These are phyloP conservation scores for Oryctes rhinoceros DNA, from an alignment of 1,140 invertebrate genomes.

Conservation along the genomic window DNA sequence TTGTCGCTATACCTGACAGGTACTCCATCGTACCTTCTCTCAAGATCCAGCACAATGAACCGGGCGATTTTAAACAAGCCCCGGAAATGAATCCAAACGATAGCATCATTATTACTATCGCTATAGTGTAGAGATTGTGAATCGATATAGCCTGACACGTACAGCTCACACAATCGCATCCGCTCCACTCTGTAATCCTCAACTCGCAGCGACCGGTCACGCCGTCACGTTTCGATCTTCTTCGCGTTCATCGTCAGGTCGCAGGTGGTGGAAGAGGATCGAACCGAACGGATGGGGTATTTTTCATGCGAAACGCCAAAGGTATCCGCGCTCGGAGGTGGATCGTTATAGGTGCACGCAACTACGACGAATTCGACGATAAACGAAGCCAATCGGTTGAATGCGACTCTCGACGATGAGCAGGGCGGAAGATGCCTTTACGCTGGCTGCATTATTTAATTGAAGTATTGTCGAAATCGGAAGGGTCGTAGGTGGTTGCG, in stretches of 20 bases:
- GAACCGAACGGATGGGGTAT: neutral
- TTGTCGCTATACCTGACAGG: neutral
- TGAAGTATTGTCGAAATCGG: conserved; percentile 37
- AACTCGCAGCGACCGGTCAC: neutral
- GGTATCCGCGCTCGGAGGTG: conserved; percentile 17
- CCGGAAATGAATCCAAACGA: conserved; percentile 44
- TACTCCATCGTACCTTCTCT: neutral
- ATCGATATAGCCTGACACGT: neutral
- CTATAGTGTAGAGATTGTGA: conserved; percentile 20
- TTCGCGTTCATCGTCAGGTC: neutral
- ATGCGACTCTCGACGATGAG: neutral
- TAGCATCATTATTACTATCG: conserved; percentile 44
- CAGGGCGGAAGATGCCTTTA: neutral
- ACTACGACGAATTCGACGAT: neutral
- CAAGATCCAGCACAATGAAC: conserved; percentile 41
- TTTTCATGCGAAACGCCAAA: neutral
- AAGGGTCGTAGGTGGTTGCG: neutral
- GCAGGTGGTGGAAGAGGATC: neutral
- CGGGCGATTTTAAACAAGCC: conserved; percentile 45
- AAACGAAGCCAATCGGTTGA: conserved; percentile 45
- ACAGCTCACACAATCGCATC: neutral
- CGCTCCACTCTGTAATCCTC: too few species aligned
- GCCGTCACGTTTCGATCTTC: neutral
- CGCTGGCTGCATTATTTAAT: conserved; percentile 42
- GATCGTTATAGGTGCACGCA: conserved; percentile 40